Percentiles rank a stretch among this genome's conserved stretches.
Conservation (phyloP, 53 echinoderm and acorn worm genomes). For the Zoroaster sp. region DNA sequence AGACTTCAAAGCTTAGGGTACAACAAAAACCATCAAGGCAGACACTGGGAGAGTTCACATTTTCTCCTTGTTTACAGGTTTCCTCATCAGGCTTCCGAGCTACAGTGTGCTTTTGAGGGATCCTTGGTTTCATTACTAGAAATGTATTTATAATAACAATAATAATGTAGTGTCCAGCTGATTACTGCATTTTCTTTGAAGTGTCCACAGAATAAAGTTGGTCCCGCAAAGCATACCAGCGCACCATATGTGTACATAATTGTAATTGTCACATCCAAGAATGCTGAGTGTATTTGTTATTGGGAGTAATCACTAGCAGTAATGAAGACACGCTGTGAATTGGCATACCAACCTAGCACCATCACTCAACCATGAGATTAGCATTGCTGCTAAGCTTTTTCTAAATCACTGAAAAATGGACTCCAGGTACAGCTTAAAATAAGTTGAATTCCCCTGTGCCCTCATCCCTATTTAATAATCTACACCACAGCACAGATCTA, state of each 20-base stretch:
- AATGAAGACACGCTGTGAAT: constrained; percentile 13
- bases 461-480: too few relatives aligned
- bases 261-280: constrained; percentile 17
- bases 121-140: too few relatives aligned
- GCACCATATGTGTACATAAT: not conserved
- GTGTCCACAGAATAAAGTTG: not conserved
- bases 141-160: too few relatives aligned
- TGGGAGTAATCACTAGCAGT: not conserved
- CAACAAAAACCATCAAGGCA: not conserved
- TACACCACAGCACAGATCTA: too few relatives aligned
- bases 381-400: not conserved
- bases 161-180: too few relatives aligned
- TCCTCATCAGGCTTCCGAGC: too few relatives aligned
- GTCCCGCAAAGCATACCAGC: not conserved
- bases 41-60: not conserved
- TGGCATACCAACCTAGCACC: constrained; percentile 9
- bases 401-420: too few relatives aligned
- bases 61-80: not conserved
- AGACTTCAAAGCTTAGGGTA: not conserved
- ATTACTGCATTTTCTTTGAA: too few relatives aligned
- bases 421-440: too few relatives aligned
- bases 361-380: constrained; percentile 22
- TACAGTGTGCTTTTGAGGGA: too few relatives aligned
- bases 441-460: too few relatives aligned
- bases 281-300: constrained; percentile 13